These are phyloP conservation scores for Leucoraja erinaceus DNA, from an alignment of 2,113 vertebrate genomes.

Conservation along the genomic window DNA sequence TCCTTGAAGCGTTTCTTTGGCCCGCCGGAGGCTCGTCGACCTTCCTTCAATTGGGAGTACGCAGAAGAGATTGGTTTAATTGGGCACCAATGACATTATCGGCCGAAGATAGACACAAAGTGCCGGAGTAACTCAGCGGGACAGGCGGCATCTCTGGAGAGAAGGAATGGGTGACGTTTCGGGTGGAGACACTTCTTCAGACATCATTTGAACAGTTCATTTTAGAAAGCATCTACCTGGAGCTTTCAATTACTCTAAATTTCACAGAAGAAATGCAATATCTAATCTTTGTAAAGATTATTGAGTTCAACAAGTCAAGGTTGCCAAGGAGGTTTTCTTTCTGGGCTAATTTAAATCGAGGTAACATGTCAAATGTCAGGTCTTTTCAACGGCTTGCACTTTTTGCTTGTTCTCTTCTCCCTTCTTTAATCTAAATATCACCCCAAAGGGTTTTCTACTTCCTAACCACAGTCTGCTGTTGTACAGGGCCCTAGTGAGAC, in stretches of 20 bases:
- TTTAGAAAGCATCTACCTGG: neutral
- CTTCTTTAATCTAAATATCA: neutral
- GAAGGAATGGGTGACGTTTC: neutral
- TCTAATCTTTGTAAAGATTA: conserved; percentile 1
- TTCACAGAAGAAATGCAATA: neutral
- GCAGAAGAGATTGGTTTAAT: too few relatives aligned
- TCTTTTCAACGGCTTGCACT: neutral
- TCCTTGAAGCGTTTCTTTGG: too few relatives aligned
- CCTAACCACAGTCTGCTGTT: neutral
- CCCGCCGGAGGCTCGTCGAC: too few relatives aligned
- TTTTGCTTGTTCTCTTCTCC: neutral
- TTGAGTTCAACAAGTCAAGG: conserved; percentile 16
- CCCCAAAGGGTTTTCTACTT: neutral
- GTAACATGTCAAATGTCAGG: neutral
- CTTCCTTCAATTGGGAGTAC: too few relatives aligned
- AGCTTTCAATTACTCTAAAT: neutral
- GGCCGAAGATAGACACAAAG: too few relatives aligned
- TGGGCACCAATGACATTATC: too few relatives aligned
- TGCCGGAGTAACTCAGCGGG: too few relatives aligned
- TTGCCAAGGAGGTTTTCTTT: neutral
- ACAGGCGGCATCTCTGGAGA: neutral
- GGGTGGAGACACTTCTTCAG: too few relatives aligned
- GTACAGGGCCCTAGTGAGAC: too few relatives aligned
- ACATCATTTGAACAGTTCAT: neutral
- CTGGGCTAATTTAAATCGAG: neutral